These are phyloP conservation scores for Netelia melanura DNA, from an alignment of 2,888 invertebrate species.

Conservation along the genomic window DNA sequence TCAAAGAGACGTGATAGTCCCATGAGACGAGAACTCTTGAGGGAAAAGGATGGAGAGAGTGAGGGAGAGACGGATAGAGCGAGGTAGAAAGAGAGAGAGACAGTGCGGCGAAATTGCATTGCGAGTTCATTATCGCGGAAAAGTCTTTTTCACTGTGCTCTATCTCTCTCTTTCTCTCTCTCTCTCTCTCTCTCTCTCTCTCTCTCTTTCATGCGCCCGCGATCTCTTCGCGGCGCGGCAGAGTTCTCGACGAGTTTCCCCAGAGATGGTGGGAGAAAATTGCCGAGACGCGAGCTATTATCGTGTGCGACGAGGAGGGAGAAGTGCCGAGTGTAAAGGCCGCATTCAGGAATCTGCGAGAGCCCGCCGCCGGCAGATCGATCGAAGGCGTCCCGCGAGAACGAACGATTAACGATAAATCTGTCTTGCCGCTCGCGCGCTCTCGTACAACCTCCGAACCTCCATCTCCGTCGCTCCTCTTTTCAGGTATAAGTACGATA, in stretches of 20 bases:
- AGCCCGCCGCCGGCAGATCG: conserved; percentile 29
- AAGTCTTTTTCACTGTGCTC: conserved; percentile 67
- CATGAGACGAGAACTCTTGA: conserved; percentile 38
- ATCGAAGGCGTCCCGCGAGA: conserved; percentile 38
- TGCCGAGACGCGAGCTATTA: conserved; percentile 48
- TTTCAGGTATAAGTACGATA: neutral
- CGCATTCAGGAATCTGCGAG: conserved; percentile 39
- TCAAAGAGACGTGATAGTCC: conserved; percentile 72
- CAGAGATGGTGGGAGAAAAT: conserved; percentile 49
- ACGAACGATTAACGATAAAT: conserved; percentile 64
- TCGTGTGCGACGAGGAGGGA: conserved; percentile 25
- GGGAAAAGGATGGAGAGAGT: conserved; percentile 15
- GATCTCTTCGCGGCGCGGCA: conserved; percentile 12
- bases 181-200: conserved; percentile 36
- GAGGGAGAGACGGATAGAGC: conserved; percentile 30
- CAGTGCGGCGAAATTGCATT: conserved; percentile 67
- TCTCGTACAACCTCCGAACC: neutral
- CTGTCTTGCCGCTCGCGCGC: conserved; percentile 41
- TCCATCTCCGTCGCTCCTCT: neutral
- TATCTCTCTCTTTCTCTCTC: conserved; percentile 49
- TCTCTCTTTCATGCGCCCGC: neutral
- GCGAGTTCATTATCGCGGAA: conserved; percentile 77
- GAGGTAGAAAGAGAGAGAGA: conserved; percentile 12
- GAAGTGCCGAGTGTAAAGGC: conserved; percentile 39
- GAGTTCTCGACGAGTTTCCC: conserved; percentile 31